These are phyloP conservation scores for Epinotia brunnichana DNA, from an alignment of 2,888 invertebrate species.

Conservation along the genomic window DNA sequence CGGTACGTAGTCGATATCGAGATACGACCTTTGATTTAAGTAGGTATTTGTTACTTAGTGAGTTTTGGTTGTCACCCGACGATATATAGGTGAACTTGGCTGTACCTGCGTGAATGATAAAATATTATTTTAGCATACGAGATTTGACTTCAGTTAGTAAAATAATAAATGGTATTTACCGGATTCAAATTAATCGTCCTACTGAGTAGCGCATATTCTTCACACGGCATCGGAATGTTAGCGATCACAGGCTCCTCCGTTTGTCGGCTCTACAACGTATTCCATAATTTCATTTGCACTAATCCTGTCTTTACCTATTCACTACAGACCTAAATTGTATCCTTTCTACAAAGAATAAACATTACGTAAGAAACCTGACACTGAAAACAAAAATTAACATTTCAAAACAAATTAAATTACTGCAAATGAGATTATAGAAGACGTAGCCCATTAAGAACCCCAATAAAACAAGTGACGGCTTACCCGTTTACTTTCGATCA, in stretches of 20 bases:
- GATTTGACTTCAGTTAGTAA: background rate
- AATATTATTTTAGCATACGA: background rate
- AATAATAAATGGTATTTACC: background rate
- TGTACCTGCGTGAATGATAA: background rate
- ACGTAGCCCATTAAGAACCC: background rate
- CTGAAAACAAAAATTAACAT: background rate
- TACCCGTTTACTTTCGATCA: constrained; percentile 52
- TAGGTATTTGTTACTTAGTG: too few species aligned
- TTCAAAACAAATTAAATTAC: background rate
- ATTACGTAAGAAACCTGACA: background rate
- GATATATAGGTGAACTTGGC: too few species aligned
- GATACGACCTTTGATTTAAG: too few species aligned
- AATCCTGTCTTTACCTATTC: too few species aligned
- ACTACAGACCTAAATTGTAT: too few species aligned
- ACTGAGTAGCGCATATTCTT: background rate
- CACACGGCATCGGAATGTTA: background rate
- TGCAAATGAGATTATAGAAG: constrained; percentile 19
- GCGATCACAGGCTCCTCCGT: background rate
- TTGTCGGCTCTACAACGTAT: background rate
- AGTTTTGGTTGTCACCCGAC: too few species aligned
- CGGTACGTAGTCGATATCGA: too few species aligned
- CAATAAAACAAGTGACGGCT: background rate
- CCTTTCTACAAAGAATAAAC: too few species aligned
- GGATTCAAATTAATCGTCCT: constrained; percentile 8
- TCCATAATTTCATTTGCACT: constrained; percentile 23